Conservation (phyloP, 1,140 invertebrate genomes). For the Phymastichus coffea region DNA sequence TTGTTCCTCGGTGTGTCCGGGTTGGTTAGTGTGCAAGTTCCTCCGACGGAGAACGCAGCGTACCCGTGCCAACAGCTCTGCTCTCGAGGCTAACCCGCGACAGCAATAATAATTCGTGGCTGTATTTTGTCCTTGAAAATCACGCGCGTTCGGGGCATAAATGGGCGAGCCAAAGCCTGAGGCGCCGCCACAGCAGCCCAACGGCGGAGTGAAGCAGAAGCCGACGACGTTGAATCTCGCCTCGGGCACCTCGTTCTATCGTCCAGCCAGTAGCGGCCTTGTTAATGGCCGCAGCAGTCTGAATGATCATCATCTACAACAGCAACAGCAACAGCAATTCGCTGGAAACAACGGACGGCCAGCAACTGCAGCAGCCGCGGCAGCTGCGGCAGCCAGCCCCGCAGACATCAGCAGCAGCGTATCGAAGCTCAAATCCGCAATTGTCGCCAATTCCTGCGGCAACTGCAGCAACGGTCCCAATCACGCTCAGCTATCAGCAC, state of each 20-base stretch:
- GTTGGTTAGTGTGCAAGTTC: too few species aligned
- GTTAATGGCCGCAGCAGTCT: constrained; percentile 49
- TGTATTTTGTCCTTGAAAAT: too few species aligned
- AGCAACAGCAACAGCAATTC: constrained; percentile 26
- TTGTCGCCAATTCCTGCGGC: neutral
- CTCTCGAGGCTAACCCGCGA: too few species aligned
- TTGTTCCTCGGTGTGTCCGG: neutral
- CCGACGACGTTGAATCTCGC: constrained; percentile 51
- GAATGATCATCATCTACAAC: constrained; percentile 53
- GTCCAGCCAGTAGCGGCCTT: constrained; percentile 31
- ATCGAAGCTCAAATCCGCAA: constrained; percentile 40
- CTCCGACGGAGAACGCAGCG: too few species aligned
- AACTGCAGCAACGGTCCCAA: constrained; percentile 29
- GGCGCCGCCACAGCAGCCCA: constrained; percentile 50
- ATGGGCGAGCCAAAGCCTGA: constrained; percentile 52
- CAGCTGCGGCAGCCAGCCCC: constrained; percentile 40
- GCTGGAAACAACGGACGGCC: neutral
- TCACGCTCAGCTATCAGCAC: constrained; percentile 38
- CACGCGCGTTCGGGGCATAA: constrained; percentile 37
- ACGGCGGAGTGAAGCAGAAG: constrained; percentile 55
- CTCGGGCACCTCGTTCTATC: constrained; percentile 49
- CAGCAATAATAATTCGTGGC: too few species aligned
- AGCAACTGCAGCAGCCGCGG: constrained; percentile 29
- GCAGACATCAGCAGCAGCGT: constrained; percentile 27
- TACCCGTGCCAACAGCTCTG: too few species aligned